phyloP scores from a whole-genome alignment of 1,140 invertebrate genomes.

The Hetaerina americana region DNA sequence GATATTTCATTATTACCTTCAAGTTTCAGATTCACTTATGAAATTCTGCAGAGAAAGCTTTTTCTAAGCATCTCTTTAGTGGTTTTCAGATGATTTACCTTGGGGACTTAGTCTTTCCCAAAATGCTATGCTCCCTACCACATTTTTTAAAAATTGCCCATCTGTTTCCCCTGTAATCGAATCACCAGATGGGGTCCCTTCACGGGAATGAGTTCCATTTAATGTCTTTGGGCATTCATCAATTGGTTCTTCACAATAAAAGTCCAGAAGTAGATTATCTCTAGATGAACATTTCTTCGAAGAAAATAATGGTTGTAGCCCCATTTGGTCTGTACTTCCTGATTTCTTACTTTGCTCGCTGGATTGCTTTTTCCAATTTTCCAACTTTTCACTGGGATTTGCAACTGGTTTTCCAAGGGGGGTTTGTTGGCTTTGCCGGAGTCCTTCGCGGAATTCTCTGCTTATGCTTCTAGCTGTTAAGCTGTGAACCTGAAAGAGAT shows the following conservation, averaged over 20 bases:
- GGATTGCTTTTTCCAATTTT: neutral
- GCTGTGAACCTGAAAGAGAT: conserved; percentile 50
- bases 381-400: neutral
- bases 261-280: neutral
- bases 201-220: neutral
- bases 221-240: neutral
- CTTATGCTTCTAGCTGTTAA: conserved; percentile 67
- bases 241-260: neutral
- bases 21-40: too few species aligned
- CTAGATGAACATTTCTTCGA: neutral
- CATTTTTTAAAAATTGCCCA: neutral
- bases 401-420: neutral
- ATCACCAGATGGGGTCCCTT: neutral
- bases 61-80: too few species aligned
- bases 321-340: neutral
- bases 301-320: neutral
- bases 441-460: conserved; percentile 55
- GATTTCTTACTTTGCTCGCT: neutral
- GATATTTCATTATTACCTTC: too few species aligned
- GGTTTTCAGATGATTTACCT: neutral
- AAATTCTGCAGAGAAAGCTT: too few species aligned
- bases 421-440: conserved; percentile 20
- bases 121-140: neutral
- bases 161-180: neutral
- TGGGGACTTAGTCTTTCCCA: neutral